A percentile compares a stretch with the other conserved stretches of the same genome.
phyloP scores from a whole-genome alignment of 2,113 vertebrate species.

The Pygoscelis adeliae region DNA sequence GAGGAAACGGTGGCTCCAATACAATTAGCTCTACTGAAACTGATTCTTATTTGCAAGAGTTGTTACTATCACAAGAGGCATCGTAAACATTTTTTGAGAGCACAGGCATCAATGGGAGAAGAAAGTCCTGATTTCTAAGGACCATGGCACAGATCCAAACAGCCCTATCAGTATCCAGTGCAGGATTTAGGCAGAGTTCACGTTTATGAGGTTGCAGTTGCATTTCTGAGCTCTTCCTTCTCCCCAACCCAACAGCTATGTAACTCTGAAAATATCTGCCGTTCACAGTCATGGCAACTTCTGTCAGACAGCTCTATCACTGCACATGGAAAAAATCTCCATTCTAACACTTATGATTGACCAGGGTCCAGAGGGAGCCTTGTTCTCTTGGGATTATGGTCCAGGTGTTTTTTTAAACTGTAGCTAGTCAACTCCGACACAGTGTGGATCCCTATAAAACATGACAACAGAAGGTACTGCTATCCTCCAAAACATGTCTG shows the following conservation, averaged over 20 bases:
- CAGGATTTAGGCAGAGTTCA: not conserved
- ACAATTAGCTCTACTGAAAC: not conserved
- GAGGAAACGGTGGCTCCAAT: not conserved
- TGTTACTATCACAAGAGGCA: not conserved
- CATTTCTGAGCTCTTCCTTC: not conserved
- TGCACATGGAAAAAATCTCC: not conserved
- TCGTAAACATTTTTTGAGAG: not conserved
- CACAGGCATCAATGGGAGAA: not conserved
- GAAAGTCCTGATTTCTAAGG: not conserved
- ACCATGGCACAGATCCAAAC: not conserved
- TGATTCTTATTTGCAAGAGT: not conserved
- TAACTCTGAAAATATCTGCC: not conserved
- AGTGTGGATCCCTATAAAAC: not conserved
- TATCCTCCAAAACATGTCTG: not conserved
- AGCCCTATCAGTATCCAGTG: not conserved
- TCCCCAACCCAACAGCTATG: fast-evolving
- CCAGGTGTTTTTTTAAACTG: not conserved
- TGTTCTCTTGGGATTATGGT: not conserved
- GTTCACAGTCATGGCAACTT: not conserved
- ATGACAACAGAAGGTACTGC: not conserved
- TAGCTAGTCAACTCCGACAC: not conserved
- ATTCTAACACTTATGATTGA: not conserved
- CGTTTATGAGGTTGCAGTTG: not conserved
- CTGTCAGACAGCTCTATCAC: not conserved
- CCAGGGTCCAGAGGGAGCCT: not conserved